Percentiles rank a stretch among this genome's conserved stretches.
These are phyloP conservation scores for Limosa lapponica DNA, from an alignment of 2,797 vertebrate species.

Conservation along the genomic window DNA sequence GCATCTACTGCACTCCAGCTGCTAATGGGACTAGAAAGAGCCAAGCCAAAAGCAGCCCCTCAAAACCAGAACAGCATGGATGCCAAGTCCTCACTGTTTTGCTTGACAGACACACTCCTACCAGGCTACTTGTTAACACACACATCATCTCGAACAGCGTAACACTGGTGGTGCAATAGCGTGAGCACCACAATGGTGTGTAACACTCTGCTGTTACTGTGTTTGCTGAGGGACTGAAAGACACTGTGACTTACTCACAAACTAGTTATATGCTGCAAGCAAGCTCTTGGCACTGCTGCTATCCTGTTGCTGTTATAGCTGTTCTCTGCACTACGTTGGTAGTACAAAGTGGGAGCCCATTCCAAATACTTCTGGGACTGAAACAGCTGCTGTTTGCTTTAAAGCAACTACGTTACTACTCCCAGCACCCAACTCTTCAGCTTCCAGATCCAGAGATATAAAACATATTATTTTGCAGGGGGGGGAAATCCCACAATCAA, in stretches of 20 bases:
- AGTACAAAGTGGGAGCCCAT: not conserved
- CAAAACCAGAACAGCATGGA: not conserved
- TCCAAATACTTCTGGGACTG: not conserved
- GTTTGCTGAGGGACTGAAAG: not conserved
- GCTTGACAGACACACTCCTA: not conserved
- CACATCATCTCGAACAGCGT: not conserved
- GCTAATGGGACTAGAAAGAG: not conserved
- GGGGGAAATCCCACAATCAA: not conserved
- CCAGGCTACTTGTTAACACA: not conserved
- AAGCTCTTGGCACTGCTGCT: not conserved
- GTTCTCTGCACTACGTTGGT: not conserved
- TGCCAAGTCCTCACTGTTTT: not conserved
- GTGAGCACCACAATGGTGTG: not conserved
- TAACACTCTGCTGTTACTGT: not conserved
- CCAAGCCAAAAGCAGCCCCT: not conserved
- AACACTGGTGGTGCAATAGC: not conserved
- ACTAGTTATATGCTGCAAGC: not conserved
- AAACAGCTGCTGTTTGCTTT: not conserved
- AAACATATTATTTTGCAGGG: not conserved
- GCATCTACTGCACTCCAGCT: conserved; percentile 7
- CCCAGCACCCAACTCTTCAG: not conserved
- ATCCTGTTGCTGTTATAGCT: not conserved
- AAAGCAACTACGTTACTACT: not conserved
- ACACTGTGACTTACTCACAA: not conserved
- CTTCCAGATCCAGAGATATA: not conserved